Evolutionary conservation across 2,888 invertebrate genomes (phyloP).

Genomic region (Eledone cirrhosa): DNA sequence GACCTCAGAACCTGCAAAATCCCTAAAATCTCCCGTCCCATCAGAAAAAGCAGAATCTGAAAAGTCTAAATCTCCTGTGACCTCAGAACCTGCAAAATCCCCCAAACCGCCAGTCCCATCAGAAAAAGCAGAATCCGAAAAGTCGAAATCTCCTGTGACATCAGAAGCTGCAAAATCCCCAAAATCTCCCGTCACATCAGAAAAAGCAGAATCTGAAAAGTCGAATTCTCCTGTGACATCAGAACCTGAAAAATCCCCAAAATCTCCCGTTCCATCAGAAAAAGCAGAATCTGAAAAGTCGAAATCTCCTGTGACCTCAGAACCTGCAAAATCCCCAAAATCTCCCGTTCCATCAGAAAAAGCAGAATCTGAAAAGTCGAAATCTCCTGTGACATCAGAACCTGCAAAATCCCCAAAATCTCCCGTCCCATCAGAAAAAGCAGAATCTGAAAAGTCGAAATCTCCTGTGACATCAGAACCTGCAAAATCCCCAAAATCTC

Average conservation of each 20-base stretch:
- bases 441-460: background rate
- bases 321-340: background rate
- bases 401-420: no score
- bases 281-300: background rate
- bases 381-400: background rate
- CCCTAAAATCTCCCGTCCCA: background rate
- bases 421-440: background rate
- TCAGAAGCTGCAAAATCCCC: background rate
- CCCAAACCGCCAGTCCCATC: background rate
- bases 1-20: background rate
- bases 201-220: background rate
- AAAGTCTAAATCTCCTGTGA: background rate
- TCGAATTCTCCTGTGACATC: background rate
- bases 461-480: background rate
- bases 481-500: background rate
- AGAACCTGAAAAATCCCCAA: background rate
- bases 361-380: background rate
- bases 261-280: background rate
- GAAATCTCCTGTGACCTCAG: background rate
- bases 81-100: background rate
- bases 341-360: background rate
- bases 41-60: conserved; percentile 13
- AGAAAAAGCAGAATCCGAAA: background rate
- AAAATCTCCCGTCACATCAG: background rate
- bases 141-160: background rate